Conservation (phyloP, 2,113 vertebrate genomes). For the Vimba vimba region DNA sequence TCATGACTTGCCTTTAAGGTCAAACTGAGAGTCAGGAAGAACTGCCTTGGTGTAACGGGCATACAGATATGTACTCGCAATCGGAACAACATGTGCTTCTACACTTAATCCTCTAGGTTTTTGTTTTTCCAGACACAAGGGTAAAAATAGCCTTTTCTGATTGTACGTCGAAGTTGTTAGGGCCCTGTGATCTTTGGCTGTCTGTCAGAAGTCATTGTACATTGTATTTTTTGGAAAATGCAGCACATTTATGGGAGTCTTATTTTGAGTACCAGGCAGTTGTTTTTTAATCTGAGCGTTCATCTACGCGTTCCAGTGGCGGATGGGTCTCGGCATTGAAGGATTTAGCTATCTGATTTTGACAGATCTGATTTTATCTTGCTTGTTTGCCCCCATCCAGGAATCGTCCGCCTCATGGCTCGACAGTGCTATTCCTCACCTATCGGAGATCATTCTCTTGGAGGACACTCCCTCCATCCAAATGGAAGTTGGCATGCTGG, state of each 20-base stretch:
- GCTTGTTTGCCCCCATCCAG: constrained; percentile 62
- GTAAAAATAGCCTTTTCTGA: constrained; percentile 27
- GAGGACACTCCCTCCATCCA: constrained; percentile 90
- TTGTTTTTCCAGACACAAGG: constrained; percentile 1
- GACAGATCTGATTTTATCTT: not conserved
- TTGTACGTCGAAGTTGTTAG: not conserved
- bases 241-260: not conserved
- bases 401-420: constrained; percentile 85
- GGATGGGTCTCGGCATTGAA: not conserved
- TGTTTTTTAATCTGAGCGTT: not conserved
- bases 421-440: constrained; percentile 81
- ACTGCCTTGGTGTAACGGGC: constrained; percentile 24
- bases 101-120: constrained; percentile 12
- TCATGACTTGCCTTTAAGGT: constrained; percentile 44
- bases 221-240: not conserved
- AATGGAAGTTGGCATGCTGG: constrained; percentile 90
- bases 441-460: constrained; percentile 87
- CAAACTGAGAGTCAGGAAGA: constrained; percentile 50
- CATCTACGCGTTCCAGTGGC: not conserved
- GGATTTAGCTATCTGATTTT: not conserved
- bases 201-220: constrained; percentile 21
- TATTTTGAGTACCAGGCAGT: not conserved
- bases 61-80: constrained; percentile 30
- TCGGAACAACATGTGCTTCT: constrained; percentile 34
- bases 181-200: not conserved